Base-by-base conservation (phyloP, 2,797 vertebrate genomes). In the Pseudomugil tenellus region DNA sequence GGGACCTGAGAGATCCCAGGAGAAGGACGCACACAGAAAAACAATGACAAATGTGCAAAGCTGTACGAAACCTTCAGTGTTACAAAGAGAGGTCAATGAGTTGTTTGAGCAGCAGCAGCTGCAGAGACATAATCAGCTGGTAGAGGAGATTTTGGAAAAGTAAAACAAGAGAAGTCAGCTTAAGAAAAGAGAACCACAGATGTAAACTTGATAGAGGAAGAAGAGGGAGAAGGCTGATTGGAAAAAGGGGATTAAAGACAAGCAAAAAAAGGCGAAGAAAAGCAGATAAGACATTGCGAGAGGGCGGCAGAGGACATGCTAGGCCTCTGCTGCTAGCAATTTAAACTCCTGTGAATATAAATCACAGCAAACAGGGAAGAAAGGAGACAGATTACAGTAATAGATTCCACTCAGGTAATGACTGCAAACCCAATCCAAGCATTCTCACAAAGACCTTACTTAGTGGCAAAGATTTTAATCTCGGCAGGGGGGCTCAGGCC, bases 381-480 rank as follows among this genome's bases (percentile, higher is more conserved):
- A 37, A 59, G 49, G 43, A 71, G 64, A 67, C 55, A 85, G 65
- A 87, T 74, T 72, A 73, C n/a, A 82, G 82, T 55, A 64, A 80
- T 71, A 63, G 75, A 88, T 49, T 77, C 70, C 87, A 92, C 87
- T 82, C 81, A 91, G 87, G 88, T 81, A 76, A 87, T 63, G 63
- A 86, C 78, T 76, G 65, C 87, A 90, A 77, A 75, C 74, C 67
- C 79, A 89, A 62, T 73, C 87, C 84, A 89, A 65, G 70, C 75
- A 63, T 73, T 77, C 83, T 81, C 66, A 71, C 65, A 13, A 35
- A 73, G 67, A 70, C 85, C 93, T 93, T 94, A 94, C 93, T 92
- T 70, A 58, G 76, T 53, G 62, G 74, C 62, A 72, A 48, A 63
- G 76, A 74, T 72, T 77, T 66, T 70, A 65, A 79, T 84, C 81